phyloP scores from a whole-genome alignment of 2,113 vertebrate genomes.

The Seriola dumerili region DNA sequence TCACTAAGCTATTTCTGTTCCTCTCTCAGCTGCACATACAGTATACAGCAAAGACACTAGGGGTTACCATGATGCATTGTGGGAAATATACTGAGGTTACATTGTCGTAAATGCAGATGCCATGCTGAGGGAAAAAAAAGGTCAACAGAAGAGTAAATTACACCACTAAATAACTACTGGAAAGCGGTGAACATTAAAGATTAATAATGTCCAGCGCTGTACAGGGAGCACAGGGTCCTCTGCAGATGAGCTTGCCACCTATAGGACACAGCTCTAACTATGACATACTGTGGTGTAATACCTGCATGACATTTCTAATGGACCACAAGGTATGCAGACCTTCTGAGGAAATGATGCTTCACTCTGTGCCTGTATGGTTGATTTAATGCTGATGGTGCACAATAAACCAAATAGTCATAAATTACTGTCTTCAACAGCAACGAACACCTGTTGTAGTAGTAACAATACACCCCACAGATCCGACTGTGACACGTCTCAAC shows the following conservation, averaged over 20 bases:
- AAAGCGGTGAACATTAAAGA: conserved; percentile 13
- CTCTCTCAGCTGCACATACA: conserved; percentile 32
- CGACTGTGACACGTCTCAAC: neutral
- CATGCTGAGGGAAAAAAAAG: conserved; percentile 7
- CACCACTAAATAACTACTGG: conserved; percentile 30
- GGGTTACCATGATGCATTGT: conserved; percentile 43
- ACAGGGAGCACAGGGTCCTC: conserved; percentile 13
- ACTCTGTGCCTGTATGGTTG: conserved; percentile 31
- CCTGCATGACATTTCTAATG: conserved; percentile 45
- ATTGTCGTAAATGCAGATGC: conserved; percentile 9
- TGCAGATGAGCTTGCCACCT: conserved; percentile 24
- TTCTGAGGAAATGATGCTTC: conserved; percentile 52
- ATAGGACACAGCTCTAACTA: conserved; percentile 24
- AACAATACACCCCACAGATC: neutral
- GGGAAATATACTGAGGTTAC: conserved; percentile 28
- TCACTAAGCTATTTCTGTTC: conserved; percentile 34
- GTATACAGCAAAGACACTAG: conserved; percentile 16
- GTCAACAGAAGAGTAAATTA: conserved; percentile 48
- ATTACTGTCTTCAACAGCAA: conserved; percentile 34
- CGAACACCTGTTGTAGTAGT: conserved; percentile 2
- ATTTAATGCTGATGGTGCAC: conserved; percentile 51
- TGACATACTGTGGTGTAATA: conserved; percentile 41
- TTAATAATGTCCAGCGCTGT: conserved; percentile 11
- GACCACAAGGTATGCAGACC: conserved; percentile 54
- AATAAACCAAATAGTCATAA: conserved; percentile 53